Conservation (phyloP, 2,113 vertebrate genomes). For the Ascaphus truei region DNA sequence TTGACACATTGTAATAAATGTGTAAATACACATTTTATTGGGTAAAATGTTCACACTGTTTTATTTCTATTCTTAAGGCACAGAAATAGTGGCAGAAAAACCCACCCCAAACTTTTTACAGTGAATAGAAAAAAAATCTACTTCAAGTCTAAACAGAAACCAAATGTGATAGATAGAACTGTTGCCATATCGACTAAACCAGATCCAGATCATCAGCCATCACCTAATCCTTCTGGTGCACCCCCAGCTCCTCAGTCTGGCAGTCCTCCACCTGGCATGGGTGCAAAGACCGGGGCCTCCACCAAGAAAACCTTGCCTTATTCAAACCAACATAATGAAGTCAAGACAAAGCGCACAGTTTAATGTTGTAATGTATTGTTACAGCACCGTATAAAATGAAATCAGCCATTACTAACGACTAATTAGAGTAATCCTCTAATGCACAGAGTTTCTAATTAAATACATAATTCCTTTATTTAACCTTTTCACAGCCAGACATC, state of each 20-base stretch:
- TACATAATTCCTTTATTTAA: no score
- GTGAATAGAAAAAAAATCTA: constrained; percentile 6
- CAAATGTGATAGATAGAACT: constrained; percentile 6
- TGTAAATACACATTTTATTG: constrained; percentile 14
- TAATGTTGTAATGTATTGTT: not conserved
- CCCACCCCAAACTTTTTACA: not conserved
- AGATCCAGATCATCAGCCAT: constrained; percentile 10
- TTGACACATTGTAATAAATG: not conserved
- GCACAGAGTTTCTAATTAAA: no score
- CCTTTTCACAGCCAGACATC: no score
- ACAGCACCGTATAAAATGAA: not conserved
- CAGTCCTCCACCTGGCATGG: not conserved
- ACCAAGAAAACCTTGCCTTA: not conserved
- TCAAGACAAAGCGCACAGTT: not conserved
- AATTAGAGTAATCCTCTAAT: not conserved
- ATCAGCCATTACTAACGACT: not conserved
- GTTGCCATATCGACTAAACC: not conserved
- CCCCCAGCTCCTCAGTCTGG: not conserved
- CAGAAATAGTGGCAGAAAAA: not conserved
- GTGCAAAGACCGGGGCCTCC: not conserved
- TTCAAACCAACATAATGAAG: constrained; percentile 9
- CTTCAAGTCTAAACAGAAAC: not conserved
- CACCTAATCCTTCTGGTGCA: constrained; percentile 4
- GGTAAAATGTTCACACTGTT: constrained; percentile 15
- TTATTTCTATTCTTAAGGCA: constrained; percentile 6